Evolutionary conservation across 2,113 vertebrate species (phyloP).

Genomic region (Prionailurus bengalensis): DNA sequence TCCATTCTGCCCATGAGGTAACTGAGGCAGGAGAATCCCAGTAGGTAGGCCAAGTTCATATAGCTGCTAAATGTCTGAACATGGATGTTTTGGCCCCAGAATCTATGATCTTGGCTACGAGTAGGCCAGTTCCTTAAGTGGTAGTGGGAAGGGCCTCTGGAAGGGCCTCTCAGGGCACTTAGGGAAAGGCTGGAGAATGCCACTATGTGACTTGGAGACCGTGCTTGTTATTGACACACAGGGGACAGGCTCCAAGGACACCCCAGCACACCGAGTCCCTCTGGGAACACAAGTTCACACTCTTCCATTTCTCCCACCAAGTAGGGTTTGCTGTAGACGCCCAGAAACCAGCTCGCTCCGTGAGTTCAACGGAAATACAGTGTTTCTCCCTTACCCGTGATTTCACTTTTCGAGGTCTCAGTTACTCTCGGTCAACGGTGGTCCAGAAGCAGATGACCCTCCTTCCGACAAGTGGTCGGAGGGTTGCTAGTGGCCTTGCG

Average conservation of each 20-base stretch:
- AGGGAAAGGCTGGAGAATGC: fast-evolving
- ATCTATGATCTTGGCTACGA: too few species aligned
- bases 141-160: fast-evolving
- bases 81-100: fast-evolving
- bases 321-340: fast-evolving
- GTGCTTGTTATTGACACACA: not conserved
- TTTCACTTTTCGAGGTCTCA: not conserved
- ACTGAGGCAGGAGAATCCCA: not conserved
- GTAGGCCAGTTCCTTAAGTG: too few species aligned
- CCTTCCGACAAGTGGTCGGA: not conserved
- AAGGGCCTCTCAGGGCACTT: fast-evolving
- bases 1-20: not conserved
- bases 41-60: not conserved
- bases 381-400: too few species aligned
- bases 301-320: not conserved
- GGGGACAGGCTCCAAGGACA: fast-evolving
- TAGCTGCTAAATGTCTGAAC: not conserved
- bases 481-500: not conserved
- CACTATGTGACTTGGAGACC: fast-evolving
- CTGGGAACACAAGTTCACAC: not conserved
- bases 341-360: fast-evolving
- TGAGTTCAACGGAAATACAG: not conserved
- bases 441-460: not conserved
- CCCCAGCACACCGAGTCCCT: fast-evolving
- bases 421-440: not conserved